These are phyloP conservation scores for Aporophyla lueneburgensis DNA, from an alignment of 2,888 invertebrate species.

Conservation along the genomic window DNA sequence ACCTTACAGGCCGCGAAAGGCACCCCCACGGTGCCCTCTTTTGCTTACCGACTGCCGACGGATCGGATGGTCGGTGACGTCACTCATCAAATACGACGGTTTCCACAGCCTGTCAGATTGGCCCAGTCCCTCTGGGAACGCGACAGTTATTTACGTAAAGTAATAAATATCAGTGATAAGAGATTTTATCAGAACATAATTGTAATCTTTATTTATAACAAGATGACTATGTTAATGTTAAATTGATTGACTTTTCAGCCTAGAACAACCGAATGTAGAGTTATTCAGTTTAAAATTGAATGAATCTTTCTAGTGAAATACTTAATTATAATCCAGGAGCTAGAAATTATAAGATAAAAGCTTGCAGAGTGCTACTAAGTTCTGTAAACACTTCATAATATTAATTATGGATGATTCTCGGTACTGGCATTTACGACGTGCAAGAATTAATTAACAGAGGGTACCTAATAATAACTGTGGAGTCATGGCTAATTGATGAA, in stretches of 20 bases:
- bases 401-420: slow-evolving; percentile 1
- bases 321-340: no score
- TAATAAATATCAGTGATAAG: neutral
- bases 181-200: neutral
- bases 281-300: neutral
- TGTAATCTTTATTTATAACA: neutral
- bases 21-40: no score
- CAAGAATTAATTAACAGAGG: neutral
- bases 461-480: neutral
- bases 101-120: no score
- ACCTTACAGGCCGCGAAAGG: no score
- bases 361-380: slow-evolving; percentile 2
- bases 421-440: neutral
- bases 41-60: no score
- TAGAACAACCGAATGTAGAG: neutral
- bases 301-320: no score
- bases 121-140: no score
- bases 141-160: neutral
- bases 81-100: no score
- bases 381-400: neutral
- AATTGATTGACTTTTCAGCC: neutral
- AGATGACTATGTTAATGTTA: neutral
- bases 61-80: no score
- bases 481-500: neutral
- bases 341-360: neutral